Conservation (phyloP, 2,113 vertebrate genomes). For the Galemys pyrenaicus region DNA sequence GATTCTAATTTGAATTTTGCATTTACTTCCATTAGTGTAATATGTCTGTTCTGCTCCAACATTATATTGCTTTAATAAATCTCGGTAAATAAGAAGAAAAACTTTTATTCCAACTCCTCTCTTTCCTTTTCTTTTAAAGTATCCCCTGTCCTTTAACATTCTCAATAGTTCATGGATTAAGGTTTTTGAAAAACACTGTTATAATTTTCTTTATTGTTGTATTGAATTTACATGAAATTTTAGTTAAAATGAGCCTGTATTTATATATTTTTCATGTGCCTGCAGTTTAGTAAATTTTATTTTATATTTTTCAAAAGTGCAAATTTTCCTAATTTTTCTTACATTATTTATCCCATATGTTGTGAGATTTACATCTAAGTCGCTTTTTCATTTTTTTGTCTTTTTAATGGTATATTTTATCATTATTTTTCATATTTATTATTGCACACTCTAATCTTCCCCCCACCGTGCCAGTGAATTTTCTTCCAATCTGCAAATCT, state of each 20-base stretch:
- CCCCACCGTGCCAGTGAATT: background rate
- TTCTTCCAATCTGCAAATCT: background rate
- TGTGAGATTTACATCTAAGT: background rate
- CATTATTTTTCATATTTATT: background rate
- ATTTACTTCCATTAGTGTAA: background rate
- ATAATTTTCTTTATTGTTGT: background rate
- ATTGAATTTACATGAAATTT: background rate
- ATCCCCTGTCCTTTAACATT: background rate
- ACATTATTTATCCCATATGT: background rate
- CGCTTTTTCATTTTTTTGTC: background rate
- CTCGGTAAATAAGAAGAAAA: background rate
- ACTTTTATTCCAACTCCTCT: fast-evolving
- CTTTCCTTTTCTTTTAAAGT: background rate
- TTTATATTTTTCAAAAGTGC: background rate
- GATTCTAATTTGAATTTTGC: background rate
- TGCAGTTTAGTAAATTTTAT: background rate
- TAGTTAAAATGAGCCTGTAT: background rate
- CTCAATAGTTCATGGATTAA: background rate
- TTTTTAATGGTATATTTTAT: background rate
- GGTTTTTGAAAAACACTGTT: background rate
- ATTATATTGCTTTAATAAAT: background rate
- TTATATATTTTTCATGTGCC: background rate
- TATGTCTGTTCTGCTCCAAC: background rate
- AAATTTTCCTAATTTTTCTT: background rate
- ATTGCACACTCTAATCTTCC: background rate